Conservation (phyloP, 2,113 vertebrate genomes). For the Salminus brasiliensis region DNA sequence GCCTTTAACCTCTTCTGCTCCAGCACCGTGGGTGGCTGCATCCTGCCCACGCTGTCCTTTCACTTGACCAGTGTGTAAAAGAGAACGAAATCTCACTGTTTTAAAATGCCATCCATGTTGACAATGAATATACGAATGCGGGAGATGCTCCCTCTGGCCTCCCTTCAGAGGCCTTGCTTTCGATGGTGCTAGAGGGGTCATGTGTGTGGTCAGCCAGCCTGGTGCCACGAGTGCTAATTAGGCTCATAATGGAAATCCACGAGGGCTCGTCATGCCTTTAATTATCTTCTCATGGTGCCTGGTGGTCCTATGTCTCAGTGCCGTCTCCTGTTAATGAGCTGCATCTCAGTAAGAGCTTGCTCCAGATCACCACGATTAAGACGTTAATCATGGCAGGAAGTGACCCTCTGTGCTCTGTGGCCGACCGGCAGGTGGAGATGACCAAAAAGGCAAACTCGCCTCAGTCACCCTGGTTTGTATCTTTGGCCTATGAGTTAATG, state of each 20-base stretch:
- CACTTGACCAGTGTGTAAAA: neutral
- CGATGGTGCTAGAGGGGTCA: conserved; percentile 3
- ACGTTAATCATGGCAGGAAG: neutral
- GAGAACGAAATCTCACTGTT: neutral
- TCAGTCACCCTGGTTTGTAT: neutral
- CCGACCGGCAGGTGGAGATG: neutral
- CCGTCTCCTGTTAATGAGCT: conserved; percentile 35
- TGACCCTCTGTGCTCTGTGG: neutral
- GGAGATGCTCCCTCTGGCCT: neutral
- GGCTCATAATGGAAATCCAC: conserved; percentile 45
- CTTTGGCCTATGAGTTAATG: conserved; percentile 1
- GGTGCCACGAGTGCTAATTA: conserved; percentile 47
- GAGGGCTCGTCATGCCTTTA: conserved; percentile 39
- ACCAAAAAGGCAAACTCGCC: neutral
- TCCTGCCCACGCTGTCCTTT: neutral
- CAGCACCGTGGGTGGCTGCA: neutral
- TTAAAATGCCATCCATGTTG: neutral
- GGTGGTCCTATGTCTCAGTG: conserved; percentile 1
- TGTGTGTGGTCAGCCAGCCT: conserved; percentile 25
- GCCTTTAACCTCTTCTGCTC: neutral
- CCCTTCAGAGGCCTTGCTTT: neutral
- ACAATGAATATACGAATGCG: neutral
- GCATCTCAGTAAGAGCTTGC: conserved; percentile 7
- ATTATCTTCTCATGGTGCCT: conserved; percentile 41
- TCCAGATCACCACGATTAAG: conserved; percentile 28